Evolutionary conservation across 2,113 vertebrate species (phyloP).

Genomic region (Prinia subflava): DNA sequence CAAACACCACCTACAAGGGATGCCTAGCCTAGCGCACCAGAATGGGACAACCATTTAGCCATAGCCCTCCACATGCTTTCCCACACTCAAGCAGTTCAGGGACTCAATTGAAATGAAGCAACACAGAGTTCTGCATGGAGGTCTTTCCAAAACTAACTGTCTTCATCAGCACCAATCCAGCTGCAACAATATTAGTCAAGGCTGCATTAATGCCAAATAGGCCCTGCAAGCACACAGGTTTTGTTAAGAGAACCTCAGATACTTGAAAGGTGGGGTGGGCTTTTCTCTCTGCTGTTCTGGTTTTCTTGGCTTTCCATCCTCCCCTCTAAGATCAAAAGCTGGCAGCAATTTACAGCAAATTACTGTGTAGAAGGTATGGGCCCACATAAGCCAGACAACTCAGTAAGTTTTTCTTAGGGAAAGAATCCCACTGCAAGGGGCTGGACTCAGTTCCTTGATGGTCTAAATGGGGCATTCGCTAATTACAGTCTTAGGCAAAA

Average conservation of each 20-base stretch:
- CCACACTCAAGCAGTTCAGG: background rate
- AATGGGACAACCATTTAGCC: background rate
- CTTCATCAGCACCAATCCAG: background rate
- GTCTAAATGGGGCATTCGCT: background rate
- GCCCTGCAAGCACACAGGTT: background rate
- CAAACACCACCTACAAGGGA: background rate
- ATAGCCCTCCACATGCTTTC: rapidly evolving
- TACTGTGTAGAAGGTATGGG: background rate
- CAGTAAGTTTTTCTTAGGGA: background rate
- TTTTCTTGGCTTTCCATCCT: background rate
- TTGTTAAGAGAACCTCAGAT: background rate
- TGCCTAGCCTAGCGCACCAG: background rate
- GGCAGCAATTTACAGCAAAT: background rate
- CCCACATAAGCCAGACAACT: background rate
- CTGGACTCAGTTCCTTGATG: rapidly evolving
- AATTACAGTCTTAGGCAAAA: background rate
- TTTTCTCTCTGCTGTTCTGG: background rate
- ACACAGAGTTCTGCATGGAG: background rate
- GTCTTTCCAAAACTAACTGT: background rate
- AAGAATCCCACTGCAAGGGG: background rate
- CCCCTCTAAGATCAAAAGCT: background rate
- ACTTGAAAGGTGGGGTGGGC: background rate
- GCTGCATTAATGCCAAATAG: constrained; percentile 17
- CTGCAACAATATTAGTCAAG: constrained; percentile 45
- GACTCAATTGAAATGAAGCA: background rate